Evolutionary conservation across 2,888 invertebrate species (phyloP), one percentile per base, ranked within the genome.

Genomic region (Sinhomidia bicolor): DNA sequence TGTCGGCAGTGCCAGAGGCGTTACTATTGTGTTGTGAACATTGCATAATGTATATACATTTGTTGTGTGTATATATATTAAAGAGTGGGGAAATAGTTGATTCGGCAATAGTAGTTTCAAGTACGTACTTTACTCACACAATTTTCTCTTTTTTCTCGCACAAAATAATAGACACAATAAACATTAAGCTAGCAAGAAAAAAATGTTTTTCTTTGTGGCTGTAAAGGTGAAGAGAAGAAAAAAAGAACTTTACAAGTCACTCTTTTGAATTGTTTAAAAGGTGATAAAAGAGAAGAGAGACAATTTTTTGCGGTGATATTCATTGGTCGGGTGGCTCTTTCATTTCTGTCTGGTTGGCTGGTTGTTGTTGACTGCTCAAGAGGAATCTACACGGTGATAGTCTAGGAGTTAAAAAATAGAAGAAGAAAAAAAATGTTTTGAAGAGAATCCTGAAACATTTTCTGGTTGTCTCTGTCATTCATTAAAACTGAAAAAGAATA

Each of bases 391-490:
- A 26, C 32, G 51, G 76, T 29, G 76, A 44, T 76, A 29, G 76
- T 54, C 76, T 76, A 17, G n/a, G 47, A 23, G 1, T n/a, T n/a
- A n/a, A n/a, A n/a, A n/a, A n/a, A n/a, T n/a, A n/a, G n/a, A n/a
- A 26, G 1, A 36, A 9, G 14, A 26, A 32, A 54, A 26, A 76
- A 26, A 32, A 10, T 12, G 65, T 85, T 79, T 85, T 85, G 32
- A 54, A 68, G n/a, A 65, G 76, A 44, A 62, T 85, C 85, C 79
- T 85, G 79, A 85, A 85, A 79, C 85, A 65, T 29, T 65, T 44
- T 79, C 54, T 76, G 20, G 32, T 9, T 41, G 36, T 17, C 26
- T 36, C 41, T 81, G 81, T 71, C 83, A 84, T 84, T 84, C 71
- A 84, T 57, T 60, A 14, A 68, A 26, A 26, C 23, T 26, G 44